Evolutionary conservation across 92 coral and sea anemone species (phyloP).

Genomic region (Isaurus tuberculatus): DNA sequence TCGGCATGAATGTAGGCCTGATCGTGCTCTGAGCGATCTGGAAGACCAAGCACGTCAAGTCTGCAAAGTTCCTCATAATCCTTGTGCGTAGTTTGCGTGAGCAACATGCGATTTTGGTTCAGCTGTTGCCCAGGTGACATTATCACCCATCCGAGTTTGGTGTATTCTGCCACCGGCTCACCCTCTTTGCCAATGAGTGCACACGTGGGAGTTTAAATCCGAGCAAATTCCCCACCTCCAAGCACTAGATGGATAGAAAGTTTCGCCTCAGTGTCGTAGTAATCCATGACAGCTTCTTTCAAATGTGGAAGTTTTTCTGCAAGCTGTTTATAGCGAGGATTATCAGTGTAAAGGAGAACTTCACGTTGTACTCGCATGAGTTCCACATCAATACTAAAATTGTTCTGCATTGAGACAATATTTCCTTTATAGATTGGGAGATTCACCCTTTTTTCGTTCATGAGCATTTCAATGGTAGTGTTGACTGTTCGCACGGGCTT

Average conservation of each 20-base stretch:
- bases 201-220: constrained; percentile 24
- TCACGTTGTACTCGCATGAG: constrained; percentile 15
- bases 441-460: not conserved
- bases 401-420: constrained; percentile 15
- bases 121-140: constrained; percentile 32
- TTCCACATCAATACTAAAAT: constrained; percentile 31
- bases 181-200: constrained; percentile 29
- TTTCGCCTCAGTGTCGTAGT: constrained; percentile 21
- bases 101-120: constrained; percentile 10
- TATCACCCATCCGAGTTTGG: constrained; percentile 30
- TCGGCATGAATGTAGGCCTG: constrained; percentile 40
- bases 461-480: constrained; percentile 23
- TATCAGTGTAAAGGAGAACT: constrained; percentile 6
- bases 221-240: constrained; percentile 46
- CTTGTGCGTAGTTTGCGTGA: constrained; percentile 49
- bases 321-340: constrained; percentile 28
- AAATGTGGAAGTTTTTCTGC: constrained; percentile 17
- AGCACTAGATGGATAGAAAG: constrained; percentile 44
- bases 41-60: constrained; percentile 49
- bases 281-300: constrained; percentile 24
- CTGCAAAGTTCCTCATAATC: constrained; percentile 38
- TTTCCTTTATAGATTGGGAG: constrained; percentile 7
- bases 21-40: constrained; percentile 44
- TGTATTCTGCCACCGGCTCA: constrained; percentile 34
- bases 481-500: not conserved